These are phyloP conservation scores for Parasteatoda tepidariorum DNA, from an alignment of 1,140 invertebrate species.

Conservation along the genomic window DNA sequence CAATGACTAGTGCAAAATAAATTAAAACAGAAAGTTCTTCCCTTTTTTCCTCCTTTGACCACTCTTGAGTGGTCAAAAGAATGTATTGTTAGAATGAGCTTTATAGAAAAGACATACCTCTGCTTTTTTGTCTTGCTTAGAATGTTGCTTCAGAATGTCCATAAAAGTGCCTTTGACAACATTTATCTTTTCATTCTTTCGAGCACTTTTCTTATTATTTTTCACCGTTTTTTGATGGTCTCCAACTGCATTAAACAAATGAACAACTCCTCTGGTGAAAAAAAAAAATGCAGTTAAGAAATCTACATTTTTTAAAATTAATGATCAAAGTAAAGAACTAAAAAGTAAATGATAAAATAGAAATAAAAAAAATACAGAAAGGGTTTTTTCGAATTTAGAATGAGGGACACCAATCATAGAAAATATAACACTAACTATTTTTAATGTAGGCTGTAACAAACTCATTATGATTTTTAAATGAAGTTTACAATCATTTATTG, in stretches of 20 bases:
- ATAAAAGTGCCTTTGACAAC: conserved; percentile 49
- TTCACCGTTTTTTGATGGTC: conserved; percentile 78
- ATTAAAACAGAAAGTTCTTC: too few relatives aligned
- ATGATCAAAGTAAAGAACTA: background rate
- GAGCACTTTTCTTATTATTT: conserved; percentile 75
- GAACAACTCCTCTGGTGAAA: conserved; percentile 83
- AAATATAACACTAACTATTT: too few relatives aligned
- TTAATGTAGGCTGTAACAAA: too few relatives aligned
- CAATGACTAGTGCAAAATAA: too few relatives aligned
- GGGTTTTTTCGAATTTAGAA: background rate
- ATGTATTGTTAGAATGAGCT: too few relatives aligned
- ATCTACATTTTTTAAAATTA: background rate
- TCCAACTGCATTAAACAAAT: conserved; percentile 90
- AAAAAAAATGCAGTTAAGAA: conserved; percentile 17
- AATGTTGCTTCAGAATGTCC: conserved; percentile 41
- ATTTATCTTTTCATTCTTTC: conserved; percentile 19
- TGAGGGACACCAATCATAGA: too few relatives aligned
- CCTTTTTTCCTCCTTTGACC: too few relatives aligned
- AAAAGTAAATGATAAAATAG: background rate
- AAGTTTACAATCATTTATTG: background rate
- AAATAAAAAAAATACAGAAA: background rate
- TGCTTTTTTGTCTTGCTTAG: conserved; percentile 5
- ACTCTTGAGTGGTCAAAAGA: too few relatives aligned
- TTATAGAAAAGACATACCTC: too few relatives aligned
- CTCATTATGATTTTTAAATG: background rate